These are phyloP conservation scores for Jaculus jaculus DNA, from an alignment of 2,113 vertebrate genomes.

Conservation along the genomic window DNA sequence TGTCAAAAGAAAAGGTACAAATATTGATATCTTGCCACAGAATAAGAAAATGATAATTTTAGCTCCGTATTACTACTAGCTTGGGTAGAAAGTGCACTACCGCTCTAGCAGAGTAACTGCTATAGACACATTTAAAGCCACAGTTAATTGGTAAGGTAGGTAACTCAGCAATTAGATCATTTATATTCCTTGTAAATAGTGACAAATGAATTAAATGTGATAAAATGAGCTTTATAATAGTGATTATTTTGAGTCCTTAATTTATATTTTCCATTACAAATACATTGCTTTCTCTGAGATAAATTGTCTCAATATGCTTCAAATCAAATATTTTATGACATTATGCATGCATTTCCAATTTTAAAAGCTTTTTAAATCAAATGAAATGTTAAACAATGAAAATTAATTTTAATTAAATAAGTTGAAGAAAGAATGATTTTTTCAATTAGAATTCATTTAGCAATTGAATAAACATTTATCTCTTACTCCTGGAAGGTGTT, in stretches of 20 bases:
- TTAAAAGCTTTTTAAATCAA: constrained; percentile 66
- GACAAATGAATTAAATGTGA: constrained; percentile 87
- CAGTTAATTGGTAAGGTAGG: constrained; percentile 76
- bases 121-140: not conserved
- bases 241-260: constrained; percentile 78
- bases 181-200: constrained; percentile 38
- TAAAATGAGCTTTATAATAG: constrained; percentile 78
- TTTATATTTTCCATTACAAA: constrained; percentile 85
- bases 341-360: constrained; percentile 69
- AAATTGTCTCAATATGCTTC: constrained; percentile 83
- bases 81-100: not conserved
- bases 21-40: not conserved
- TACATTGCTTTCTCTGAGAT: constrained; percentile 82
- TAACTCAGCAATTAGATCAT: constrained; percentile 39
- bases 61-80: not conserved
- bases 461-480: constrained; percentile 13
- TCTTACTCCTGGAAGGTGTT: not conserved
- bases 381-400: constrained; percentile 59
- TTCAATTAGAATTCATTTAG: constrained; percentile 48
- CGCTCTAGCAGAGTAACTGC: not conserved
- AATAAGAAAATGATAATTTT: constrained; percentile 19
- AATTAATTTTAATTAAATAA: constrained; percentile 72
- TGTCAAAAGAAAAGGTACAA: not conserved
- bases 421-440: constrained; percentile 73
- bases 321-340: constrained; percentile 71